Evolutionary conservation across 1,140 invertebrate genomes (phyloP).

Genomic region (Nylanderia fulva): DNA sequence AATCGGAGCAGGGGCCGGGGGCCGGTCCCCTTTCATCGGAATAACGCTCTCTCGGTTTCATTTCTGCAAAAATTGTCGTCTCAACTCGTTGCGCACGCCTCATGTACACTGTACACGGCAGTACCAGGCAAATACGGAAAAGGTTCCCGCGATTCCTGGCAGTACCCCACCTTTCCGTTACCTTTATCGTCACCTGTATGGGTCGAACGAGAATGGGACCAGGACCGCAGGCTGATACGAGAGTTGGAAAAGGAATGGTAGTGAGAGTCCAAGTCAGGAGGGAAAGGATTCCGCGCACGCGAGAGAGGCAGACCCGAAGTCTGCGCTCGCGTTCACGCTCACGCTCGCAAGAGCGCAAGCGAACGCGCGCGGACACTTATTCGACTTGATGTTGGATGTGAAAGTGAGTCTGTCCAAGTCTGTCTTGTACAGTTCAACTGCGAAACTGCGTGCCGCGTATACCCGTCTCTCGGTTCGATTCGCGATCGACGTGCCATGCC

Average conservation of each 20-base stretch:
- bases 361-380: constrained; percentile 63
- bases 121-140: not conserved
- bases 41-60: constrained; percentile 42
- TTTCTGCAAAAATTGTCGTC: constrained; percentile 45
- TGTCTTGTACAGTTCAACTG: constrained; percentile 74
- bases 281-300: constrained; percentile 14
- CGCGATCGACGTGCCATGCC: constrained; percentile 50
- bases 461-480: constrained; percentile 68
- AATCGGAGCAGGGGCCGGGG: constrained; percentile 8
- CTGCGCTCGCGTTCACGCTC: constrained; percentile 55
- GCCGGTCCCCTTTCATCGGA: constrained; percentile 44
- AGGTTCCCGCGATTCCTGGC: constrained; percentile 27
- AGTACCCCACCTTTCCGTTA: constrained; percentile 37
- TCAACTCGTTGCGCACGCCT: constrained; percentile 48
- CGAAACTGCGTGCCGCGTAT: constrained; percentile 80
- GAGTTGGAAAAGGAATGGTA: constrained; percentile 42
- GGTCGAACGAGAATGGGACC: constrained; percentile 47
- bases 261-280: constrained; percentile 15
- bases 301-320: constrained; percentile 32
- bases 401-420: constrained; percentile 82
- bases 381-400: no score
- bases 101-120: constrained; percentile 4
- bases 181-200: constrained; percentile 48
- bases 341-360: constrained; percentile 27
- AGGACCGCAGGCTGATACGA: constrained; percentile 17